phyloP scores from a whole-genome alignment of 2,113 vertebrate species.

The Mesoclemmys tuberculata region DNA sequence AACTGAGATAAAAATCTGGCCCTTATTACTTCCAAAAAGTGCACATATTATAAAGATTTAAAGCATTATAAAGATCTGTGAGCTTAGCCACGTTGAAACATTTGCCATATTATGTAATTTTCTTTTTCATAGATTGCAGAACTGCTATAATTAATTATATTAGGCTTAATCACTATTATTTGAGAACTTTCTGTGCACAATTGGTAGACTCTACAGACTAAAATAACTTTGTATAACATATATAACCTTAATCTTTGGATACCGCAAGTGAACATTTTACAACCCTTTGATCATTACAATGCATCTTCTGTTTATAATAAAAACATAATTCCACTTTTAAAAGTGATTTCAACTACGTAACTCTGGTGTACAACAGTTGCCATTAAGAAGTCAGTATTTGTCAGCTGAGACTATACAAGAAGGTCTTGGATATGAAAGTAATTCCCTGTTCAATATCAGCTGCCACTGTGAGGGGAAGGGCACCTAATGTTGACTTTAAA shows the following conservation, averaged over 20 bases:
- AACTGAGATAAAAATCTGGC: background rate
- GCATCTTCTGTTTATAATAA: background rate
- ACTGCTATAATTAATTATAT: background rate
- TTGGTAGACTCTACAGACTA: background rate
- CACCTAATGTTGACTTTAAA: background rate
- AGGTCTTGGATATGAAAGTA: background rate
- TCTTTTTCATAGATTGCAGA: background rate
- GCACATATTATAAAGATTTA: background rate
- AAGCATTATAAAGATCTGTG: background rate
- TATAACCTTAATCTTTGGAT: background rate
- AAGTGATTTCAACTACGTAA: rapidly evolving
- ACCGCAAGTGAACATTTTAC: background rate
- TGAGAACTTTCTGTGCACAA: background rate
- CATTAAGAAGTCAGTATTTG: conserved; percentile 4
- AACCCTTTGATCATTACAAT: background rate
- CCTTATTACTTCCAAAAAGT: background rate
- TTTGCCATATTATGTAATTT: background rate
- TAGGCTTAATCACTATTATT: background rate
- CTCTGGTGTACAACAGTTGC: rapidly evolving
- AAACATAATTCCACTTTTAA: background rate
- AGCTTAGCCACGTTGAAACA: background rate
- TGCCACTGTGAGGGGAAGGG: conserved; percentile 39
- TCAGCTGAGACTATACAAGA: background rate
- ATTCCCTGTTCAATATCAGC: background rate
- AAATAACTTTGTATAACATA: background rate